Percentiles rank a stretch among this genome's conserved stretches.
phyloP scores from a whole-genome alignment of 2,797 vertebrate species.

The Myotis findleyi region DNA sequence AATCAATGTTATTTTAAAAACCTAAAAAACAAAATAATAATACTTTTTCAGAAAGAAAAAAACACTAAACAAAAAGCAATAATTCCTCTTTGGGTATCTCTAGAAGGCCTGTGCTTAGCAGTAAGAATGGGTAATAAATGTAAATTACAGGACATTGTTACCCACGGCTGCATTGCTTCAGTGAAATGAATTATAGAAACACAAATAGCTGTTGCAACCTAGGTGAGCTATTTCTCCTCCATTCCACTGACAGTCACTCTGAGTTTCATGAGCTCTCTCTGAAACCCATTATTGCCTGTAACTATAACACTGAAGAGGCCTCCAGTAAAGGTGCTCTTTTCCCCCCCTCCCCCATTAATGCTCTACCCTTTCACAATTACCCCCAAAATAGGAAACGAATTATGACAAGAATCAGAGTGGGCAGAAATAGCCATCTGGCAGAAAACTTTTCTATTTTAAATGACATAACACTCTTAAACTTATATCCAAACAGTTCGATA shows the following conservation, averaged over 20 bases:
- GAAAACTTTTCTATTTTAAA: neutral
- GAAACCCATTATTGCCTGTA: neutral
- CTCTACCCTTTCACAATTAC: neutral
- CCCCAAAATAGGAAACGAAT: neutral
- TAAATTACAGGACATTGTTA: constrained; percentile 6
- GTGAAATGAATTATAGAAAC: neutral
- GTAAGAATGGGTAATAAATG: neutral
- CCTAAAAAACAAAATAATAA: neutral
- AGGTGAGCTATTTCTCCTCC: neutral
- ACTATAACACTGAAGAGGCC: neutral
- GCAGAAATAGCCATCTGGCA: neutral
- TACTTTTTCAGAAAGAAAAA: neutral
- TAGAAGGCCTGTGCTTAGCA: neutral
- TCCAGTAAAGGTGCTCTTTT: neutral
- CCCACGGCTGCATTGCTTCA: neutral
- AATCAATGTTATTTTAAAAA: neutral
- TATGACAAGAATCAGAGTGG: neutral
- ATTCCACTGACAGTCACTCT: neutral
- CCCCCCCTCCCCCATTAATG: neutral
- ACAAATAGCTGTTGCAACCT: neutral
- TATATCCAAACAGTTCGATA: neutral
- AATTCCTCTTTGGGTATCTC: neutral
- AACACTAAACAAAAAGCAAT: neutral
- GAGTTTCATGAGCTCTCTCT: neutral
- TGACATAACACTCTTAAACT: neutral